A percentile compares a stretch with the other conserved stretches of the same genome.
Evolutionary conservation across 1,140 invertebrate genomes (phyloP).

Genomic region (Pemphigus obesinymphae): DNA sequence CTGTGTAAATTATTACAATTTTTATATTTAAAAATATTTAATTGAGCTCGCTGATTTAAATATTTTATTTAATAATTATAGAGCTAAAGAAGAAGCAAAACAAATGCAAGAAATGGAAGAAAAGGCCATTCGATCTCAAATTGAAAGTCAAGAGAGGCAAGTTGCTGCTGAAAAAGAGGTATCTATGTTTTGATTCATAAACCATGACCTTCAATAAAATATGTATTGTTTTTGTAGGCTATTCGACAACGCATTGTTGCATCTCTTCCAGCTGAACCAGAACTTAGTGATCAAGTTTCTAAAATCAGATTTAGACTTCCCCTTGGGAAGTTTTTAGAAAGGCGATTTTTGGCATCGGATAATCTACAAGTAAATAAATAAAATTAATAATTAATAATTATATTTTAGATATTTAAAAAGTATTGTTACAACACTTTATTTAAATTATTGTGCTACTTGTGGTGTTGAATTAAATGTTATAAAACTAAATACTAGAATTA

Average conservation of each 20-base stretch:
- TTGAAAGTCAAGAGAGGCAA: constrained; percentile 56
- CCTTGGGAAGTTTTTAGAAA: constrained; percentile 65
- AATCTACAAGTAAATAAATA: constrained; percentile 57
- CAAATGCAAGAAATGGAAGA: constrained; percentile 66
- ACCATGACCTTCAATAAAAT: background rate
- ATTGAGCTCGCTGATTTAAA: background rate
- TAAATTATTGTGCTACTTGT: no score
- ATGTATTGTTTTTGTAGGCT: constrained; percentile 7
- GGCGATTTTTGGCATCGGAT: constrained; percentile 65
- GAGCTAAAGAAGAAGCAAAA: constrained; percentile 80
- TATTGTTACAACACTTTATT: no score
- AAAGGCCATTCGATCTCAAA: constrained; percentile 56
- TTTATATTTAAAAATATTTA: background rate
- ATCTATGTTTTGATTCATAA: background rate
- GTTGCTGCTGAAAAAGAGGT: constrained; percentile 46
- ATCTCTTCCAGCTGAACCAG: constrained; percentile 61
- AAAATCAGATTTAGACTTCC: constrained; percentile 74
- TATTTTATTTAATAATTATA: constrained; percentile 49
- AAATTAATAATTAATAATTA: no score
- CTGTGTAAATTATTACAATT: no score
- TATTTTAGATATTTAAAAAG: no score
- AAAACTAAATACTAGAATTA: no score
- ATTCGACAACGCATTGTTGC: constrained; percentile 49
- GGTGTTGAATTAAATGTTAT: no score
- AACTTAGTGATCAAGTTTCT: constrained; percentile 58